Evolutionary conservation across 1,140 invertebrate genomes (phyloP), one percentile per base, ranked within the genome.

Genomic region (Ctenoplectra terminalis): DNA sequence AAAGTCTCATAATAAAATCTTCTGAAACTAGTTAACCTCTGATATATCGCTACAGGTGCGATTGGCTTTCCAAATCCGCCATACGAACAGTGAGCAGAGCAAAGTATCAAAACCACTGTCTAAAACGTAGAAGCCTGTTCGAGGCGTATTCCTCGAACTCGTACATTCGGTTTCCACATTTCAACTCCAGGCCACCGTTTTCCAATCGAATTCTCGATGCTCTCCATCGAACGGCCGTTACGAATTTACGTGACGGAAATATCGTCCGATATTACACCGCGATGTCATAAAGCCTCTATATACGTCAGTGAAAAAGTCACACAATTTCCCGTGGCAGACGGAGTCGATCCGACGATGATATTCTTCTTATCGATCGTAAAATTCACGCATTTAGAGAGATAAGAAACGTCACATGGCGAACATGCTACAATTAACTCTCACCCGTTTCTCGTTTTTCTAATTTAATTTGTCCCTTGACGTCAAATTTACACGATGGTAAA

Each of bases 231-330:
- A 40, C 69, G 48, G 40, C 71, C 78, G 78, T 81, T 81, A 74
- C 70, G 78, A 81, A 81, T 81, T 81, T 81, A 81, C 78, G 78
- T 81, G 78, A 81, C 78, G 60, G 78, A 81, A 81, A 81, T 81
- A 81, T 81, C 78, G 29, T 37, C 60, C 34, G 48, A 80, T 80
- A 80, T 80, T 81, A 81, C 78, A 56, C 48, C 48, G 37, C 60
- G 48, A 56, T 66, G 29, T 81, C 78, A 61, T 81, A 81, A 81
- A 81, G 26, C 29, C 46, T 20, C 26, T 34, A 26, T 54, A 66
- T 23, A 46, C 48, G n/a, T 17, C 40, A 20, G 40, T 34, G n/a
- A 26, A 52, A 81, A 52, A 75, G 29, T 74, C 78, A 50, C 46
- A 15, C 8, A 26, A 50, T 79, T 72, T 79, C 13, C 40, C 20